Evolutionary conservation across 2,888 invertebrate genomes (phyloP).

Genomic region (Cerastoderma edule): DNA sequence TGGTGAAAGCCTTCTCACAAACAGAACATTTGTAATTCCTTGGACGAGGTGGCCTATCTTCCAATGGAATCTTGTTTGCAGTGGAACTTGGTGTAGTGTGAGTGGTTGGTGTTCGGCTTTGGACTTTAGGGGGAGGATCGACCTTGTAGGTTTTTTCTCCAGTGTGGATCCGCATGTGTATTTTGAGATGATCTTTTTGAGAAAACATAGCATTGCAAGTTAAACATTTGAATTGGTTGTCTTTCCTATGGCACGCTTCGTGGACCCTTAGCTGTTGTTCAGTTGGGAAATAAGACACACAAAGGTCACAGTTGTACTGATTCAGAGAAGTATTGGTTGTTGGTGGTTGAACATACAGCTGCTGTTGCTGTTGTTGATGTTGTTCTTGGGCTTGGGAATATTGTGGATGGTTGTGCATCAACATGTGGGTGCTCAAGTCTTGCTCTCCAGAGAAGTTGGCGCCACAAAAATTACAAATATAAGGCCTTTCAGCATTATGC

Average conservation of each 20-base stretch:
- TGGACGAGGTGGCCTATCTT: background rate
- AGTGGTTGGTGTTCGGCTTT: background rate
- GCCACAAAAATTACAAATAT: too few species aligned
- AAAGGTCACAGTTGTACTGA: background rate
- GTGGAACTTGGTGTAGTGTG: background rate
- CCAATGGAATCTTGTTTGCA: background rate
- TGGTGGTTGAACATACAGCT: conserved; percentile 7
- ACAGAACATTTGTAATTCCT: conserved; percentile 32
- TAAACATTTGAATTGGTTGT: conserved; percentile 16
- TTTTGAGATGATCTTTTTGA: conserved; percentile 12
- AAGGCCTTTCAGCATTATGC: conserved; percentile 9
- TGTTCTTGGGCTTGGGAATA: too few species aligned
- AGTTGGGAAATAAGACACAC: conserved; percentile 20
- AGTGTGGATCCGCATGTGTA: conserved; percentile 15
- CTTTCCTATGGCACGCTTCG: conserved; percentile 20
- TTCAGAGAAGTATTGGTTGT: background rate
- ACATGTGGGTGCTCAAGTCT: conserved; percentile 20
- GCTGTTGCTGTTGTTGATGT: too few species aligned
- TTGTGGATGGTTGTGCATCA: conserved; percentile 13
- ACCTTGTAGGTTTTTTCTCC: background rate
- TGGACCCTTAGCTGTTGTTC: conserved; percentile 14
- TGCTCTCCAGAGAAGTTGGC: conserved; percentile 17
- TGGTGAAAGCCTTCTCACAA: conserved; percentile 37
- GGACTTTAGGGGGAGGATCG: background rate
- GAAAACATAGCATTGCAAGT: conserved; percentile 19